A percentile compares a stretch with the other conserved stretches of the same genome.
These are phyloP conservation scores for Odontomyia ornata DNA, from an alignment of 2,888 invertebrate species.

Conservation along the genomic window DNA sequence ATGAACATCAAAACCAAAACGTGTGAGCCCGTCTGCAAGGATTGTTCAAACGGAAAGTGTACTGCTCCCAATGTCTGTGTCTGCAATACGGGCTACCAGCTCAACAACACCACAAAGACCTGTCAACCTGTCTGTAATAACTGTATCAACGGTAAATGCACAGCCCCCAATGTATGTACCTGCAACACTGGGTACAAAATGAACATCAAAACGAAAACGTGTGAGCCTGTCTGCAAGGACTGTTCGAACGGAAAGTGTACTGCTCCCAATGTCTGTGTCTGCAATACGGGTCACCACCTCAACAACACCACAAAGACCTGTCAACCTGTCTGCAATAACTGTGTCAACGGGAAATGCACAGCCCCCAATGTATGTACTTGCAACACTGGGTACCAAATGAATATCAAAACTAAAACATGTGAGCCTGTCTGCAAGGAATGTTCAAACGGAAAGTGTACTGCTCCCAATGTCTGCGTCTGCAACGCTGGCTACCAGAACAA, in stretches of 20 bases:
- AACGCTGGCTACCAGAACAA: neutral
- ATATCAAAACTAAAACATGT: neutral
- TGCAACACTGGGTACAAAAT: neutral
- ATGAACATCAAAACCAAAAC: neutral
- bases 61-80: neutral
- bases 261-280: neutral
- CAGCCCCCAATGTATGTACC: neutral
- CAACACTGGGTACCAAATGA: neutral
- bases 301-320: no score
- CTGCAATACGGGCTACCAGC: neutral
- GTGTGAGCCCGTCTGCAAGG: neutral
- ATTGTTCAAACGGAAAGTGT: neutral
- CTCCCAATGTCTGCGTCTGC: neutral
- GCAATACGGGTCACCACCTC: neutral
- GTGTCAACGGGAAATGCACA: neutral
- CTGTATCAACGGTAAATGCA: conserved; percentile 1
- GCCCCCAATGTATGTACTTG: neutral
- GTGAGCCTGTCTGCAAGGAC: neutral
- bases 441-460: conserved; percentile 4
- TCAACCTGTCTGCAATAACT: neutral
- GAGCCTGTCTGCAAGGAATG: neutral
- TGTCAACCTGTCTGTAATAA: conserved; percentile 4
- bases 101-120: neutral
- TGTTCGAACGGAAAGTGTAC: conserved; percentile 21
- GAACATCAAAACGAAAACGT: no score